Conservation (phyloP, 2,888 invertebrate species). For the Ganaspis brasiliensis region DNA sequence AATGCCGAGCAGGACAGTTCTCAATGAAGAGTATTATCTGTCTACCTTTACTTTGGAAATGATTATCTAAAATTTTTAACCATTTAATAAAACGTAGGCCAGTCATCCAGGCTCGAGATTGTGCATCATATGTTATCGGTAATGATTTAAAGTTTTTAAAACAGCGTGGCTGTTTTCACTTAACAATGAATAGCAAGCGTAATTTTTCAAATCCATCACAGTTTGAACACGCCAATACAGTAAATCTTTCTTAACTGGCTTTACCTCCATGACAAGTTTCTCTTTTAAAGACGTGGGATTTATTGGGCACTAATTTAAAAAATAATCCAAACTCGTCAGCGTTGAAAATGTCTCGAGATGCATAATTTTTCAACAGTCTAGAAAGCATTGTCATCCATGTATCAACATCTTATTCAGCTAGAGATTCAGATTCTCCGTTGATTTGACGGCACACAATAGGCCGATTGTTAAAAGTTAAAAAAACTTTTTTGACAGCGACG, state of each 20-base stretch:
- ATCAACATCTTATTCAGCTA: too few relatives aligned
- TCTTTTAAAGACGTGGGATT: slow-evolving; percentile 64
- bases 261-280: slow-evolving; percentile 73
- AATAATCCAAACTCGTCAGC: too few relatives aligned
- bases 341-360: slow-evolving; percentile 63
- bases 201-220: slow-evolving; percentile 70
- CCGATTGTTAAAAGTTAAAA: too few relatives aligned
- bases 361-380: slow-evolving; percentile 4
- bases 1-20: slow-evolving; percentile 68
- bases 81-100: slow-evolving; percentile 61
- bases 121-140: slow-evolving; percentile 68
- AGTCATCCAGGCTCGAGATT: slow-evolving; percentile 75
- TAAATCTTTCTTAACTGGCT: slow-evolving; percentile 70
- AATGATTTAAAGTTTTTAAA: slow-evolving; percentile 63
- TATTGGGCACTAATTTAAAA: slow-evolving; percentile 63
- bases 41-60: slow-evolving; percentile 60
- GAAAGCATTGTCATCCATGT: not conserved
- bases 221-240: slow-evolving; percentile 69
- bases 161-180: slow-evolving; percentile 70
- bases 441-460: too few relatives aligned
- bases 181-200: slow-evolving; percentile 70
- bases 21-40: slow-evolving; percentile 71
- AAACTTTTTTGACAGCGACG: too few relatives aligned
- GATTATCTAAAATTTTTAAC: slow-evolving; percentile 62
- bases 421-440: too few relatives aligned